A percentile compares a stretch with the other conserved stretches of the same genome.
Evolutionary conservation across 1,140 invertebrate species (phyloP).

Genomic region (Arion vulgaris): DNA sequence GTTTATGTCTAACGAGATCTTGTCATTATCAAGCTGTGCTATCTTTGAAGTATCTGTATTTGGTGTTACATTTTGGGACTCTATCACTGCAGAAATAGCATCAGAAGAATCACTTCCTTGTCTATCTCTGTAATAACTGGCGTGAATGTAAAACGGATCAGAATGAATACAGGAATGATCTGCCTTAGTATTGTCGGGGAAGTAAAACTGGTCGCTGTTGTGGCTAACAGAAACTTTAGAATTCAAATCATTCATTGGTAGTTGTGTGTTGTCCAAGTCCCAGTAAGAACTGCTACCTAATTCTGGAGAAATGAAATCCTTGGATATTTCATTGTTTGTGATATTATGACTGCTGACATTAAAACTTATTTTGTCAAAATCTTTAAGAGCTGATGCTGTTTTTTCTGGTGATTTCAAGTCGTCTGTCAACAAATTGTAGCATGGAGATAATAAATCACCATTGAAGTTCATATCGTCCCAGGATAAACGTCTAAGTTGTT

Average conservation of each 20-base stretch:
- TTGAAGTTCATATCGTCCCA: slow-evolving; percentile 9
- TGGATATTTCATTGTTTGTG: neutral
- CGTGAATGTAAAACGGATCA: neutral
- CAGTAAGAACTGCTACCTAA: neutral
- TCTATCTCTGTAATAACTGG: neutral
- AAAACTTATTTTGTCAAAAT: neutral
- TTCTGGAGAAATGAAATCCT: neutral
- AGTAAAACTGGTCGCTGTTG: neutral
- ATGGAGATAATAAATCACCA: neutral
- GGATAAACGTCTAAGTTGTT: neutral
- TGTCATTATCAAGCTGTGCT: too few relatives aligned
- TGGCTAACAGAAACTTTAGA: neutral
- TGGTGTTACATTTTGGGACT: too few relatives aligned
- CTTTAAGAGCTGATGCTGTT: neutral
- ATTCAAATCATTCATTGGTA: neutral
- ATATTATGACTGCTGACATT: neutral
- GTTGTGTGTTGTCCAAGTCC: neutral
- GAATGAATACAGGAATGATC: neutral
- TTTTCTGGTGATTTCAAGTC: neutral
- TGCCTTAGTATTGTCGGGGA: neutral
- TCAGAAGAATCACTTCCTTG: neutral
- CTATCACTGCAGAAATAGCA: neutral
- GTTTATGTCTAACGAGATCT: too few relatives aligned
- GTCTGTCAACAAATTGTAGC: neutral
- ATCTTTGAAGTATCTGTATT: too few relatives aligned